Percentiles rank a stretch among this genome's conserved stretches.
phyloP scores from a whole-genome alignment of 2,797 vertebrate genomes.

The Pipistrellus nathusii region DNA sequence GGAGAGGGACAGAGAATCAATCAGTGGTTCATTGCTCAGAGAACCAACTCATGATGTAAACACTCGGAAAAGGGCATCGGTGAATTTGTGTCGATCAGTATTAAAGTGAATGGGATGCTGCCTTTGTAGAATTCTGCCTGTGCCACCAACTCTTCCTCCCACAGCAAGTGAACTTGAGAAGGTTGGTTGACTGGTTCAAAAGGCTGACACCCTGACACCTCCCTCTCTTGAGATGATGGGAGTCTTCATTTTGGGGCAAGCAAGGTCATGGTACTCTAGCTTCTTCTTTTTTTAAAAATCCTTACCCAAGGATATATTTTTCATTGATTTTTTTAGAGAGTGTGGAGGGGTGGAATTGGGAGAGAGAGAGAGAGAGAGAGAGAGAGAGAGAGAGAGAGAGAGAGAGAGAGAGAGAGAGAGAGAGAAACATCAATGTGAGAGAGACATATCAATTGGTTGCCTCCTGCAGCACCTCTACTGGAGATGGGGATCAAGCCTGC shows the following conservation, averaged over 20 bases:
- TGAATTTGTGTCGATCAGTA: conserved; percentile 35
- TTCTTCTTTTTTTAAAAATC: background rate
- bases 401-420: too few relatives aligned
- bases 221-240: background rate
- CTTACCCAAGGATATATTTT: too few relatives aligned
- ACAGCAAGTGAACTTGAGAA: conserved; percentile 1
- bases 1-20: conserved; percentile 75
- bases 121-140: background rate
- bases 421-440: too few relatives aligned
- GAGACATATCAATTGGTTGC: too few relatives aligned
- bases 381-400: too few relatives aligned
- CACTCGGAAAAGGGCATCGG: conserved; percentile 54
- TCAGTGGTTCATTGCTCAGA: conserved; percentile 72
- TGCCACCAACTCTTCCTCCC: background rate
- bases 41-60: conserved; percentile 56
- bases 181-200: background rate
- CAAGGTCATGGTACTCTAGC: background rate
- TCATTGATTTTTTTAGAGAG: too few relatives aligned
- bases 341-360: too few relatives aligned
- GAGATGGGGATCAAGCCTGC: too few relatives aligned
- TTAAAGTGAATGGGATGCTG: conserved; percentile 3
- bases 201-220: background rate
- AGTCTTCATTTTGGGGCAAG: background rate
- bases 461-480: too few relatives aligned
- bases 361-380: too few relatives aligned